phyloP scores from a whole-genome alignment of 2,888 invertebrate species.

The Cotesia congregata region DNA sequence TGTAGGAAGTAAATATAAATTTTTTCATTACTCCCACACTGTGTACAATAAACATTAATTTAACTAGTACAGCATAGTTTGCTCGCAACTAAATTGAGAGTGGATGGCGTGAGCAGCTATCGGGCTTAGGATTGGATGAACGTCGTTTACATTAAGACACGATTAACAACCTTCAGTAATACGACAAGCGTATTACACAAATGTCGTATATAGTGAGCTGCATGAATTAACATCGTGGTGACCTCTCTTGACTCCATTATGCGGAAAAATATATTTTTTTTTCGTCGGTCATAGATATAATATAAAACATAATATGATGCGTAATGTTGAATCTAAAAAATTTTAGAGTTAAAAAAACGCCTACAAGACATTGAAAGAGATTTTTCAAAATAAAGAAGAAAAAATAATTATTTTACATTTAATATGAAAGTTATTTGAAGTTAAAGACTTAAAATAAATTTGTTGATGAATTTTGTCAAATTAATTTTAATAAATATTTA shows the following conservation, averaged over 20 bases:
- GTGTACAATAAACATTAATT: neutral
- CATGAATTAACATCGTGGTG: neutral
- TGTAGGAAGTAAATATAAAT: neutral
- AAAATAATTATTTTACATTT: too few species aligned
- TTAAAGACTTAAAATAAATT: too few species aligned
- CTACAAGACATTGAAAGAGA: too few species aligned
- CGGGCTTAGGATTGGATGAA: conserved; percentile 25
- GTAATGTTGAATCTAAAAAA: too few species aligned
- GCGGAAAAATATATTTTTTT: neutral
- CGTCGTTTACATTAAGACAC: conserved; percentile 4
- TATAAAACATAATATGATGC: too few species aligned
- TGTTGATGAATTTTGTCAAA: too few species aligned
- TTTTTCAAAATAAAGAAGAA: too few species aligned
- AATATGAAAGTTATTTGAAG: too few species aligned
- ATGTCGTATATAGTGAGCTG: neutral
- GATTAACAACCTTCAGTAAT: neutral
- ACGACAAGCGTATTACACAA: neutral
- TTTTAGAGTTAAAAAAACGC: too few species aligned
- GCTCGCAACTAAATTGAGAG: conserved; percentile 24
- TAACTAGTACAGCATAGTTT: conserved; percentile 3
- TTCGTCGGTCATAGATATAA: neutral
- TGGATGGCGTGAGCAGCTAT: conserved; percentile 38
- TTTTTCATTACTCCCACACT: neutral
- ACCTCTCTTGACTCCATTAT: conserved; percentile 1
- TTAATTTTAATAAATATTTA: too few species aligned